Conservation (phyloP, 2,113 vertebrate genomes). For the Azemiops feae region DNA sequence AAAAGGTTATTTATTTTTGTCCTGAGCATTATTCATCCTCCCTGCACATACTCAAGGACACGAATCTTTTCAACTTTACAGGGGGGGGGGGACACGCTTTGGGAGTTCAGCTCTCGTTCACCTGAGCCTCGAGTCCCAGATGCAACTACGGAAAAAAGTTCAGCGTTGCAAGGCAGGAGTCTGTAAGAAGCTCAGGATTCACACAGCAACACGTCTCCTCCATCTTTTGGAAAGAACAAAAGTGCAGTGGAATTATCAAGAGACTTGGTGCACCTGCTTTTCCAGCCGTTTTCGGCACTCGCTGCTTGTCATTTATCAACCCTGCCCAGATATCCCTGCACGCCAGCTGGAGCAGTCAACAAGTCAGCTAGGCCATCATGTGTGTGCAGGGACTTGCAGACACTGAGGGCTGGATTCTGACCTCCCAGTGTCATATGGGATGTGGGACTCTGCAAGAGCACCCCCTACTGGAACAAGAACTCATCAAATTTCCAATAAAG, state of each 20-base stretch:
- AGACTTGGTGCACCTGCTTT: constrained; percentile 5
- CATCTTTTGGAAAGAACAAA: not conserved
- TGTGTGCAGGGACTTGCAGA: not conserved
- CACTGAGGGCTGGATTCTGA: not conserved
- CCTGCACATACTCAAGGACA: no score
- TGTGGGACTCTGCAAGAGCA: not conserved
- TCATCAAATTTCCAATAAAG: not conserved
- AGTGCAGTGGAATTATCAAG: not conserved
- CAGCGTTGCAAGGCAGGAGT: not conserved
- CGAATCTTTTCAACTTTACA: not conserved
- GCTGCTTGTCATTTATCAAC: constrained; percentile 4
- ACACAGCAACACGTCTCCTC: not conserved
- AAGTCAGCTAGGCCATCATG: not conserved
- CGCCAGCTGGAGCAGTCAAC: not conserved
- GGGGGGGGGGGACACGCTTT: not conserved
- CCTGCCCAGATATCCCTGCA: not conserved
- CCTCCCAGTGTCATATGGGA: not conserved
- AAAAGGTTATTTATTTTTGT: not conserved
- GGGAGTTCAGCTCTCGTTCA: no score
- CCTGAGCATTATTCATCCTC: not conserved
- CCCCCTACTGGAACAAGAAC: not conserved
- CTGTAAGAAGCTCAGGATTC: not conserved
- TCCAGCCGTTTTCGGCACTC: constrained; percentile 1
- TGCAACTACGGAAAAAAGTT: not conserved
- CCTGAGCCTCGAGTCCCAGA: not conserved